Evolutionary conservation across 2,797 vertebrate genomes (phyloP), one percentile per base, ranked within the genome.

Genomic region (Enteromius treurensis): DNA sequence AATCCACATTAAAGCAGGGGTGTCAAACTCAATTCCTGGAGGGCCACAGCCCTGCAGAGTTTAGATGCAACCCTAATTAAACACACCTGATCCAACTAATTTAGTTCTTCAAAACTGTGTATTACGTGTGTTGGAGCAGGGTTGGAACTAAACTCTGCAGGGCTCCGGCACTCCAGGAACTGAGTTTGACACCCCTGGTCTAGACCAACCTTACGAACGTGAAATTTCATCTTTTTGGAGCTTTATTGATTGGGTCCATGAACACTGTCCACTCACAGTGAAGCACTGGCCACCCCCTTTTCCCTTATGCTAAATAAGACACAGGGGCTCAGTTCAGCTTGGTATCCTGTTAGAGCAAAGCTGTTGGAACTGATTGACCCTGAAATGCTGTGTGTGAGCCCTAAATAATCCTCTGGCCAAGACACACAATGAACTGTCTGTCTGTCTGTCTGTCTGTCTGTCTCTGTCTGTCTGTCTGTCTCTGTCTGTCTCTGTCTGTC

Each of bases 291-390:
- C 17, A 21, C 19, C n/a, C 55, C n/a, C n/a, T 29, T 21, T 32
- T 17, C 40, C 26, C 37, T 19, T 40, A 29, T 70, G 67, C 64
- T 70, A 26, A 80, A 80, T 70, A 58, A 80, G 64, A 70, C 79
- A 49, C 37, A 73, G 2, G 40, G 42, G 15, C 29, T 78, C 40
- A 19, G 65, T 83, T 71, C 67, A 77, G 53, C 49, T 80, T 13
- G 34, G 5, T 34, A 58, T 19, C 26, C 3, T 62, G 40, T 7
- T 55, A 15, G 60, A 53, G 42, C 14, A 76, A 64, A 67, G 21
- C 51, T 81, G 71, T 45, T 77, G 70, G 51, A 70, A 70, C 79
- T 40, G 78, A 53, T 81, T 78, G 69, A 68, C 40, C 26, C n/a
- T 34, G 58, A 11, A 42, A 42, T 49, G 53, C 26, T 34, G 64